Conservation (phyloP, 2,797 vertebrate genomes). For the Enteromius unitaeniatus region DNA sequence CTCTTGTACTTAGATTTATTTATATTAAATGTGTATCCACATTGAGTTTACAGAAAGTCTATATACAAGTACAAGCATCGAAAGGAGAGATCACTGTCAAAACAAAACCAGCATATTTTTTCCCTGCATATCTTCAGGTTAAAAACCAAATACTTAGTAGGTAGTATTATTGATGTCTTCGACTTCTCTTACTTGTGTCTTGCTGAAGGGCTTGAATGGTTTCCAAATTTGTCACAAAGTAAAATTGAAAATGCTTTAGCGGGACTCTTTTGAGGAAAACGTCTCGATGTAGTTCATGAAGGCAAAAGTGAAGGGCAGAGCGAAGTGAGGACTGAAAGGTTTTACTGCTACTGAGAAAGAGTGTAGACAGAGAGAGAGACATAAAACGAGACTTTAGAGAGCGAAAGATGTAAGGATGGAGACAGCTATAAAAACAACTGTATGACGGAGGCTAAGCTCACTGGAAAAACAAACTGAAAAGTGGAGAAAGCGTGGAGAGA, state of each 20-base stretch:
- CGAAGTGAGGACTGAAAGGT: constrained; percentile 24
- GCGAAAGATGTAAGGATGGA: constrained; percentile 32
- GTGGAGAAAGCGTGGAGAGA: background rate
- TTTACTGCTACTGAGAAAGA: background rate
- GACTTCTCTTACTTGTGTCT: constrained; percentile 6
- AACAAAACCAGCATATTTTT: background rate
- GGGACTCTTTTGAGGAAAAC: constrained; percentile 10
- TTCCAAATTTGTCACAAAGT: constrained; percentile 31
- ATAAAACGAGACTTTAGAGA: constrained; percentile 26
- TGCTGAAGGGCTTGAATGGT: constrained; percentile 26
- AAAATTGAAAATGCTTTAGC: constrained; percentile 13
- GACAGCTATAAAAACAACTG: constrained; percentile 21
- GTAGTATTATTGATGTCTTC: background rate
- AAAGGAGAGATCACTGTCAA: background rate
- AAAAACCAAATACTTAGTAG: constrained; percentile 23
- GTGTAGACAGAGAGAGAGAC: constrained; percentile 9
- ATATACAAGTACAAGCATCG: background rate
- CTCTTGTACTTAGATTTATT: constrained; percentile 3
- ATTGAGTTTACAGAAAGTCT: background rate
- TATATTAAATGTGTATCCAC: background rate
- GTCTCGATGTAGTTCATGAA: constrained; percentile 21
- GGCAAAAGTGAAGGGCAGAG: constrained; percentile 31
- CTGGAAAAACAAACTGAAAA: constrained; percentile 23
- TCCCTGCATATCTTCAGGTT: background rate
- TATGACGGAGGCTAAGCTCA: background rate